Evolutionary conservation across 2,888 invertebrate species (phyloP), one percentile per base, ranked within the genome.

Genomic region (Proisotoma minuta): DNA sequence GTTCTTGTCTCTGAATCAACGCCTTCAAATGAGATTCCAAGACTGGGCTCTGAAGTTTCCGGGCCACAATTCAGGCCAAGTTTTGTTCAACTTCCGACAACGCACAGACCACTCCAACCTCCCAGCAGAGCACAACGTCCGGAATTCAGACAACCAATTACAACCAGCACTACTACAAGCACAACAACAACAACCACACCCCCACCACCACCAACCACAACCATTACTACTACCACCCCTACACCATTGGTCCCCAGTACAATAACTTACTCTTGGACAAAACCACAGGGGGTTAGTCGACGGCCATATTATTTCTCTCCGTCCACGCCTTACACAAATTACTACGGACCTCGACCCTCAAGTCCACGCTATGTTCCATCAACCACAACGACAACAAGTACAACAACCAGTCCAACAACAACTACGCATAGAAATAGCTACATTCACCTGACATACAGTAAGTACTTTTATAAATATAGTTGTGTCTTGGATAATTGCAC

Each of bases 391-490:
- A 28, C 63, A 1, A 49, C 58, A 10, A 54, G 62, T 1, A 63
- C 60, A 2, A 62, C 57, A 2, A 54, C 67, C 1, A 56, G 62
- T 3, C 40, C 66, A 2, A 66, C 66, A 2, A 71, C 72, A 10
- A 50, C 63, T 1, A 66, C 68, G 18, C 59, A 47, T 49, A 50
- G 63, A 49, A 68, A 69, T 23, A 71, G 70, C 48, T 73, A 71
- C 60, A 73, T 73, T 59, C 73, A 73, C 56, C 52, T 73, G 1
- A 71, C 73, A 3, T 73, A 72, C 61, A 57, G 72, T 72, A 63
- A 57, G 58, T n/a, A 2, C 1, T 15, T 54, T 23, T 20, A 26
- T 43, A 27, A n/a, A n/a, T n/a, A n/a, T n/a, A n/a, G n/a, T n/a
- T n/a, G n/a, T n/a, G 3, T 54, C 4, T 50, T 22, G n/a, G n/a